Base-by-base conservation (phyloP, 2,888 invertebrate genomes). In the Philaethria dido region DNA sequence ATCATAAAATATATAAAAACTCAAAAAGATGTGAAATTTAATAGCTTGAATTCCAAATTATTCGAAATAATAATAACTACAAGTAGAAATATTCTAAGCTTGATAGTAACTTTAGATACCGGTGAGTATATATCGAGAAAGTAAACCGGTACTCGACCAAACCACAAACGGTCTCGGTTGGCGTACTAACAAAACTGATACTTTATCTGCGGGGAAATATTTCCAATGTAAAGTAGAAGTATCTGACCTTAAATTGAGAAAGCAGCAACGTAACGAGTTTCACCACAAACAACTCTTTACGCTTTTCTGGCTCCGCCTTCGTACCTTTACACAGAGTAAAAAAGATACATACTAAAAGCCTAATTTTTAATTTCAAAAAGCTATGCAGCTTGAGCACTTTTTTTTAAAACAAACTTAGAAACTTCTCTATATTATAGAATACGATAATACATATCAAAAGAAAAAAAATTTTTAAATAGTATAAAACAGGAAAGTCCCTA, bases 71-170 rank as follows among this genome's bases (percentile, higher is more conserved):
- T 22, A 50, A n/a, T 50, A 50, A 4, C 0, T 16, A 50, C 3
- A n/a, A 9, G 1, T 9, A 50, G 25, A 0, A 25, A n/a, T 29
- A 45, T 20, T 20, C 14, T 20, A 47, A 60, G 18, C 44, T n/a
- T n/a, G 44, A 59, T 29, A n/a, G 13, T 42, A 64, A 50, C 57
- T 55, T 36, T 57, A 60, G 33, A n/a, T 16, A 29, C 25, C 42
- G 20, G 42, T 18, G 55, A 60, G 50, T 33, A 60, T 64, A 69
- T 66, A 67, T 69, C 60, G 55, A 61, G 64, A 64, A 52, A 69
- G 50, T 64, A 69, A 64, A 67, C 64, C 61, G 64, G 50, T 33
- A 33, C 50, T 60, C 60, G 60, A 42, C 44, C 29, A 47, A 64
- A 55, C 63, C 64, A 29, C 64, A 64, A 64, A 25, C 57, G 59